Evolutionary conservation across 2,797 vertebrate genomes (phyloP), one percentile per base, ranked within the genome.

Genomic region (Alca torda): DNA sequence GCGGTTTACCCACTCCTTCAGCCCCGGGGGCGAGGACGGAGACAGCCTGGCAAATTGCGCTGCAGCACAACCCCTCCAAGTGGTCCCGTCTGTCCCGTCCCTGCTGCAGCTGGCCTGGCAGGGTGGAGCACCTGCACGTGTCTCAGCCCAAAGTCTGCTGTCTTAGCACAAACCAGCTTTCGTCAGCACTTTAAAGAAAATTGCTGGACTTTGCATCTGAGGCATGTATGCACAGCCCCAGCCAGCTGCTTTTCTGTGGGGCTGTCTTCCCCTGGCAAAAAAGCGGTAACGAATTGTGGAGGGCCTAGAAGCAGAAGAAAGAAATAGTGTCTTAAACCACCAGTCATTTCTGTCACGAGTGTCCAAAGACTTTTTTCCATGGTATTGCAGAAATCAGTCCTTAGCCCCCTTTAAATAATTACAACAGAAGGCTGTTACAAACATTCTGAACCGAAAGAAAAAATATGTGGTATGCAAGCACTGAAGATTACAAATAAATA

Each of bases 161-260:
- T 56, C 83, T 84, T 60, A 53, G 64, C 68, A 41, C 72, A 80
- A 68, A 53, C 25, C 26, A 45, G 56, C 81, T 85, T 90, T 77
- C 45, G 11, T 84, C 81, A 93, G 92, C 67, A 31, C 63, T 82
- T 94, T 12, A 45, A 70, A 87, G 60, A 84, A 92, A 93, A 84
- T 24, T 84, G 73, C 88, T 78, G 86, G 88, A 93, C 81, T 87
- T 82, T 63, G 67, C 77, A 56, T 73, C 76, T 65, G 54, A 84
- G 65, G 39, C 72, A 63, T 41, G 25, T 65, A 28, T 1, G 1
- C 17, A 8, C 33, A 56, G 74, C 11, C 46, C n/a, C 59, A 69
- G 56, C 18, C 5, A 1, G 31, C 72, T 94, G 64, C 75, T 89
- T 70, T 83, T 82, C 46, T 90, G 46, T 0, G 0, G 60, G 43